Base-by-base conservation (phyloP, 2,888 invertebrate species). In the Hetaerina titia region DNA sequence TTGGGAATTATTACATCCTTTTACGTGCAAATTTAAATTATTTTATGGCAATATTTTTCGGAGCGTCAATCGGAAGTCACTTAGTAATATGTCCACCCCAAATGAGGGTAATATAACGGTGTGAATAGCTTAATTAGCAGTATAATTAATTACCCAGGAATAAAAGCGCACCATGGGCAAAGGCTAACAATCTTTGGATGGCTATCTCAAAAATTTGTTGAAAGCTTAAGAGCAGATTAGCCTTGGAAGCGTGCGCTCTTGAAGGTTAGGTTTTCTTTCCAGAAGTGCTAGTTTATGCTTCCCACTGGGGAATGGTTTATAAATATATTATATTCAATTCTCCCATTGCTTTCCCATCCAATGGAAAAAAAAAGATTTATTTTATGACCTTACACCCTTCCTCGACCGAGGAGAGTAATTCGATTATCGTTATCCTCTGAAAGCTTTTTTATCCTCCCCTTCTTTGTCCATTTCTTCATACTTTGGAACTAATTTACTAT, bases 401-500 rank as follows among this genome's bases (percentile, higher is more conserved):
- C 64, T 25, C 31, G 15, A n/a, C 22, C 22, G 89, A 45, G 88
- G 22, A 22, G 45, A 63, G 64, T 69, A 90, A 90, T 90, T 15
- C 64, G 90, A 90, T 64, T 90, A 90, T 90, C 60, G 64, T 22
- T 90, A 63, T 45, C 45, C 45, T 19, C 25, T 45, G 90, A 90
- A 64, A 63, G 60, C 31, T 90, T 63, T 90, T 64, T 90, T 90
- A 81, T 81, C 13, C 31, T 22, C 31, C 13, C 25, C n/a, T 81
- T 31, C 81, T 81, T 81, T 81, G 81, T 81, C 81, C 81, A 31
- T 81, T 64, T 64, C 90, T 64, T 45, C 31, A 90, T 45, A 45
- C 90, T 58, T 90, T 90, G 64, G n/a, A 90, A 64, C 31, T 64
- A 31, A 90, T 90, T 63, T 31, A 64, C 90, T 64, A 90, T 90